These are phyloP conservation scores for Tenthredo distinguenda DNA, from an alignment of 2,888 invertebrate genomes.

Conservation along the genomic window DNA sequence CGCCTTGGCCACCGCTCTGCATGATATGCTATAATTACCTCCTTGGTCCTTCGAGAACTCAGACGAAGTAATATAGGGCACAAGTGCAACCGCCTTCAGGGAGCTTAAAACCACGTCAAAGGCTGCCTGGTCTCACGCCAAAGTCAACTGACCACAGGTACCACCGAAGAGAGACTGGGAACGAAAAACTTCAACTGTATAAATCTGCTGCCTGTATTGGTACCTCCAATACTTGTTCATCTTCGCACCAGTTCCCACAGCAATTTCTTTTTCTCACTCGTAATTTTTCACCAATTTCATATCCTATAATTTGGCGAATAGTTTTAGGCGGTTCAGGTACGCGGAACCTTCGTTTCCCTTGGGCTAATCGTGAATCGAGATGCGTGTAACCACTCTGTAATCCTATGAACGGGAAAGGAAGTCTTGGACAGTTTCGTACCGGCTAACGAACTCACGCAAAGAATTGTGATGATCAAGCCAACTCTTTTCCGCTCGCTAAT, in stretches of 20 bases:
- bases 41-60: neutral
- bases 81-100: conserved; percentile 8
- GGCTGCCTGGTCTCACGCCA: conserved; percentile 34
- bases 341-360: neutral
- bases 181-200: neutral
- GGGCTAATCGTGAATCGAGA: neutral
- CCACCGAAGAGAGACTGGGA: neutral
- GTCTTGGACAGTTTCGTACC: neutral
- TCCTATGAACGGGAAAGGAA: neutral
- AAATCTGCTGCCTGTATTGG: neutral
- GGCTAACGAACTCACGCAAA: conserved; percentile 13
- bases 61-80: neutral
- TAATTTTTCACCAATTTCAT: neutral
- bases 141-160: conserved; percentile 32
- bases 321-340: neutral
- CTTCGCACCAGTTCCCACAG: conserved; percentile 38
- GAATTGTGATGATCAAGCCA: conserved; percentile 32
- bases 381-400: neutral
- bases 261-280: neutral
- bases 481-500: conserved; percentile 45
- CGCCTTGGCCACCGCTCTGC: neutral
- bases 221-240: neutral
- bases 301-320: conserved; percentile 44
- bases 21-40: conserved; percentile 22
- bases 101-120: conserved; percentile 34